Conservation (phyloP, 2,888 invertebrate species). For the Plagodis dolabraria region DNA sequence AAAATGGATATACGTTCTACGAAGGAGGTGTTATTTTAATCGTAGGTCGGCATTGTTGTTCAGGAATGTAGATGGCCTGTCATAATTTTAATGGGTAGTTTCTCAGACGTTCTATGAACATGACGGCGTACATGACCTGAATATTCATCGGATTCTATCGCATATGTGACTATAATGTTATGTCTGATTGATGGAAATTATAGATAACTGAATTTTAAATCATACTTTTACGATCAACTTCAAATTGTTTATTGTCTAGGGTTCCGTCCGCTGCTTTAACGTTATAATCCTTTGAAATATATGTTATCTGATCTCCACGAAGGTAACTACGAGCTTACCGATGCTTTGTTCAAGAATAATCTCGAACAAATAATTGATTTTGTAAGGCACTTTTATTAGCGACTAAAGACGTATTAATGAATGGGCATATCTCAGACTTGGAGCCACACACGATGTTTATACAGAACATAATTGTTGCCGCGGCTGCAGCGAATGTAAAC, state of each 20-base stretch:
- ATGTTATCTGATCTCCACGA: slow-evolving; percentile 32
- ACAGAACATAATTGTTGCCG: slow-evolving; percentile 42
- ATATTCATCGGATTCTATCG: slow-evolving; percentile 62
- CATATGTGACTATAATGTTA: slow-evolving; percentile 20
- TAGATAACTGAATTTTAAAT: slow-evolving; percentile 17
- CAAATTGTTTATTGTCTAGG: slow-evolving; percentile 6
- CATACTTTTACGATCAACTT: slow-evolving; percentile 13
- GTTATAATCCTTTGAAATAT: slow-evolving; percentile 7
- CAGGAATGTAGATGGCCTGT: slow-evolving; percentile 83
- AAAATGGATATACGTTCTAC: slow-evolving; percentile 82
- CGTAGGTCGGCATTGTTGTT: slow-evolving; percentile 81
- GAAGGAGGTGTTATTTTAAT: slow-evolving; percentile 84
- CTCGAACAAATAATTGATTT: slow-evolving; percentile 26
- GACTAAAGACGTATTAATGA: slow-evolving; percentile 43
- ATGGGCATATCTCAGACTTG: slow-evolving; percentile 29
- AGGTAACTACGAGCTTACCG: slow-evolving; percentile 51
- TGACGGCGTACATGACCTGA: slow-evolving; percentile 68
- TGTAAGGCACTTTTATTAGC: slow-evolving; percentile 27
- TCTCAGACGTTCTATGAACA: slow-evolving; percentile 68
- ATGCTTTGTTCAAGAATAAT: slow-evolving; percentile 26
- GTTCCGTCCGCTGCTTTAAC: background rate
- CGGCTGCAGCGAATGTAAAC: slow-evolving; percentile 20
- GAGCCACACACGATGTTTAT: slow-evolving; percentile 54
- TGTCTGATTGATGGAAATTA: slow-evolving; percentile 19
- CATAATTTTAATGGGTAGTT: slow-evolving; percentile 82